These are phyloP conservation scores for Ctenoplectra terminalis DNA, from an alignment of 1,140 invertebrate genomes.

Conservation along the genomic window DNA sequence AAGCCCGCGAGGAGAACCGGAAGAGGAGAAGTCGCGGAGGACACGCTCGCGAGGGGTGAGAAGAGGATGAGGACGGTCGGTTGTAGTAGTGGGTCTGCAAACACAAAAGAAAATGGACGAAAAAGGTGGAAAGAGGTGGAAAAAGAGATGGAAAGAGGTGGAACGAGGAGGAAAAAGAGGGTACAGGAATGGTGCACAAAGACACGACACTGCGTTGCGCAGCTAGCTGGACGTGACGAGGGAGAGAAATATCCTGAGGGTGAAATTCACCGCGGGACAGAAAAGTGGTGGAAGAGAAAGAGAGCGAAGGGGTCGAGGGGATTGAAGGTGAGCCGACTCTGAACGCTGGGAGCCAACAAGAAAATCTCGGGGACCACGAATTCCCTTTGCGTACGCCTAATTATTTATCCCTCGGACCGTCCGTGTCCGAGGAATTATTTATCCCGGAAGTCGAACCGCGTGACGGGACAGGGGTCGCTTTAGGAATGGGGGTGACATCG, in stretches of 20 bases:
- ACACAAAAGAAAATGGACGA: constrained; percentile 42
- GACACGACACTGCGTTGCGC: constrained; percentile 64
- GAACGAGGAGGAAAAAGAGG: too few species aligned
- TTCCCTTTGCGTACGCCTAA: constrained; percentile 48
- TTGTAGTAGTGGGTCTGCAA: constrained; percentile 28
- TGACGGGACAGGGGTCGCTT: background rate
- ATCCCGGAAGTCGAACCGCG: constrained; percentile 17
- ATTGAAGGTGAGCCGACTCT: constrained; percentile 4
- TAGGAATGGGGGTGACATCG: background rate
- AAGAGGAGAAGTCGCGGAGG: constrained; percentile 35
- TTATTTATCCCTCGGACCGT: constrained; percentile 61
- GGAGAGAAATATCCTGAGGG: constrained; percentile 41
- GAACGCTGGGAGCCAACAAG: constrained; percentile 10
- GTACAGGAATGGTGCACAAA: too few species aligned
- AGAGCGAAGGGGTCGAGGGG: background rate
- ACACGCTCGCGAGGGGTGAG: background rate
- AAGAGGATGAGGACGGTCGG: constrained; percentile 7
- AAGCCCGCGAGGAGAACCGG: constrained; percentile 13
- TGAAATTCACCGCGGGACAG: constrained; percentile 1
- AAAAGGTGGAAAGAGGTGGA: too few species aligned
- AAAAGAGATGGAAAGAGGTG: too few species aligned
- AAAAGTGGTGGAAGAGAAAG: background rate
- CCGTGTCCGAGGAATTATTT: constrained; percentile 37
- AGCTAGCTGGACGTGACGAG: constrained; percentile 67
- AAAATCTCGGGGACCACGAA: constrained; percentile 50